A percentile compares a stretch with the other conserved stretches of the same genome.
phyloP scores from a whole-genome alignment of 2,113 vertebrate species.

The Bungarus multicinctus region DNA sequence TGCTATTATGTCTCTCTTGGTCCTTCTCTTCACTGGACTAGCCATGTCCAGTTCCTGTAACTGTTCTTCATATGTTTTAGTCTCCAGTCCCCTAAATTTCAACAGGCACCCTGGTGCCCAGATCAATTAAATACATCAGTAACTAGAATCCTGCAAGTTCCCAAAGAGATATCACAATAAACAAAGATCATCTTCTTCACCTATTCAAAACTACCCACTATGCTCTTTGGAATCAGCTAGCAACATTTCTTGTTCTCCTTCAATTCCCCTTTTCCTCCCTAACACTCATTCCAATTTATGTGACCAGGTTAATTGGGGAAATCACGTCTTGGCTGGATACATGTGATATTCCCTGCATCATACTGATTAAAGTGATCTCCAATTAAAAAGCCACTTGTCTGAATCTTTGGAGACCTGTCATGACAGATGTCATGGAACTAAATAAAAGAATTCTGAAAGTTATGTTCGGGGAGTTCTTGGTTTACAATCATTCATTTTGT shows the following conservation, averaged over 20 bases:
- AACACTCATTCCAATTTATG: neutral
- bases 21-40: neutral
- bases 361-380: neutral
- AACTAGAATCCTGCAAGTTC: neutral
- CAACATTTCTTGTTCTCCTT: neutral
- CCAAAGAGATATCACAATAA: neutral
- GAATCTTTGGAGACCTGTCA: neutral
- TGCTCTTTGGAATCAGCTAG: neutral
- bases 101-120: neutral
- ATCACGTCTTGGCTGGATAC: neutral
- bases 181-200: neutral
- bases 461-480: neutral
- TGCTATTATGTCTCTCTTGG: neutral
- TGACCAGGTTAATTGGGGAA: neutral
- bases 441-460: neutral
- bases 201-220: neutral
- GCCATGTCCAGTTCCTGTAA: neutral
- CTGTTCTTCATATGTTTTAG: neutral
- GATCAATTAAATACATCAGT: neutral
- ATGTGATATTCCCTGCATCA: neutral
- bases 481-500: neutral
- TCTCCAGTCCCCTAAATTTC: neutral
- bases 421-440: neutral
- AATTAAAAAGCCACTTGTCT: neutral
- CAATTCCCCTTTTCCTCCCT: neutral